Conservation (phyloP, 2,113 vertebrate species). For the Anarrhichthys ocellatus region DNA sequence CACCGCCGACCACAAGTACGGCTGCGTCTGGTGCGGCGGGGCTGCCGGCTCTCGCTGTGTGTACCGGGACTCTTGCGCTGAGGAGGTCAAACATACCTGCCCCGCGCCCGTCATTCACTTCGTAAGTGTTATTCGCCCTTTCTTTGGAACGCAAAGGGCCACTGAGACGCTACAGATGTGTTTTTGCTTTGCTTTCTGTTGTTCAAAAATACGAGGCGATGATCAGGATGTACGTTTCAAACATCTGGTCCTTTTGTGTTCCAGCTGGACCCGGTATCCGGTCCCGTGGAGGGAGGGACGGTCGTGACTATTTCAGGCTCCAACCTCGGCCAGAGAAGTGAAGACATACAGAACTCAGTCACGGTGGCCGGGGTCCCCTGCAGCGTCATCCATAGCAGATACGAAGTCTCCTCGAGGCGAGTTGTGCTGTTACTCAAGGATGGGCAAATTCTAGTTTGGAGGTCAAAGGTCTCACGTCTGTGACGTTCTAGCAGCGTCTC, state of each 20-base stretch:
- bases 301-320: constrained; percentile 94
- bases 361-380: constrained; percentile 91
- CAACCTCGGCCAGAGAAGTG: constrained; percentile 93
- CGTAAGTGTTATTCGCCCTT: constrained; percentile 78
- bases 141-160: background rate
- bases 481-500: background rate
- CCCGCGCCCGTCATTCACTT: constrained; percentile 93
- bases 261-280: constrained; percentile 92
- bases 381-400: constrained; percentile 87
- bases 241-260: constrained; percentile 21
- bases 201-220: background rate
- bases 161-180: background rate
- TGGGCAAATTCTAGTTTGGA: background rate
- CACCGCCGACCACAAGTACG: constrained; percentile 88
- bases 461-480: background rate
- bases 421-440: background rate
- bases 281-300: constrained; percentile 93
- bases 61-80: constrained; percentile 86
- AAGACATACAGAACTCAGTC: constrained; percentile 92
- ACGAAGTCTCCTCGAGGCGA: constrained; percentile 93
- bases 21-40: constrained; percentile 93
- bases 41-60: constrained; percentile 84
- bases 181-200: background rate
- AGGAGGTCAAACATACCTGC: constrained; percentile 87
- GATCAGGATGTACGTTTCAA: background rate